Percentiles rank a stretch among this genome's conserved stretches.
phyloP scores from a whole-genome alignment of 1,140 invertebrate genomes.

The Tyrophagus putrescentiae region DNA sequence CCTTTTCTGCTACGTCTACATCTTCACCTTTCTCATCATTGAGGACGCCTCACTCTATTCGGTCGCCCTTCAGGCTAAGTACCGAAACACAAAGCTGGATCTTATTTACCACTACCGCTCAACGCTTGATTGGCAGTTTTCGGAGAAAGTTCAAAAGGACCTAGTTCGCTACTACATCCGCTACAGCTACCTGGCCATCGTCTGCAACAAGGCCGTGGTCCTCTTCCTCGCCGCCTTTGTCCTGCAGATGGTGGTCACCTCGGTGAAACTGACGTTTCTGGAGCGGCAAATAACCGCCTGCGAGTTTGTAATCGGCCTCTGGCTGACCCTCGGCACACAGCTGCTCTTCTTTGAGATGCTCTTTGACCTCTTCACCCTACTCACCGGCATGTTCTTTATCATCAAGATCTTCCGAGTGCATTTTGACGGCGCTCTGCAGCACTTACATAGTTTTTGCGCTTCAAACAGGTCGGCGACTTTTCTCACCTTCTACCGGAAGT shows the following conservation, averaged over 20 bases:
- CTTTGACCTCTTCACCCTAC: neutral
- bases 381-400: neutral
- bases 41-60: neutral
- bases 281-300: neutral
- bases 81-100: neutral
- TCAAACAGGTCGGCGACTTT: neutral
- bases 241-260: neutral
- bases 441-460: neutral
- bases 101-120: neutral
- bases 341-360: neutral
- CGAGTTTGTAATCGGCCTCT: neutral
- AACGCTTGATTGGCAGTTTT: neutral
- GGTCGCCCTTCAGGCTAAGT: neutral
- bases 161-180: neutral
- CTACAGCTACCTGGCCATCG: neutral
- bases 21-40: neutral
- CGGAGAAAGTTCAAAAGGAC: neutral
- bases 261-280: neutral
- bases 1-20: neutral
- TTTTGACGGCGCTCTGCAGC: neutral
- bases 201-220: neutral
- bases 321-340: neutral
- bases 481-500: neutral
- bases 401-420: neutral
- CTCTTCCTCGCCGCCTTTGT: neutral